Base-by-base conservation (phyloP, 2,888 invertebrate genomes). In the Melanchra persicariae region DNA sequence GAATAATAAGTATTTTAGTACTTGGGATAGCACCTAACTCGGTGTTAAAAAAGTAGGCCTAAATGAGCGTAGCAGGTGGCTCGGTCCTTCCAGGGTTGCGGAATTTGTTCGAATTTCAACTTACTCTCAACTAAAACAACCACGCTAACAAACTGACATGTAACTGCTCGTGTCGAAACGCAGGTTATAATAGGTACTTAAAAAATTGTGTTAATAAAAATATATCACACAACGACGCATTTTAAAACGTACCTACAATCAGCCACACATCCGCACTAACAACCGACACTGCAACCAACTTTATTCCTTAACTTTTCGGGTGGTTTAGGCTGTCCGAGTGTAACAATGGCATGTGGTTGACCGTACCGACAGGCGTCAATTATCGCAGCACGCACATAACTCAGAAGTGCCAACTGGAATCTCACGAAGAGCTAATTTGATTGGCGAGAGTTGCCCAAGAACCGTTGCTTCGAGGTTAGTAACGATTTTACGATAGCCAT, bases 381-480 rank as follows among this genome's bases (percentile, higher is more conserved):
- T 94, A 94, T 88, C 93, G 79, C 70, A 40, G 47, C 70, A 74
- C 77, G 81, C 87, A 92, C n/a, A n/a, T n/a, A n/a, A n/a, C n/a
- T 30, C 93, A 90, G 93, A 89, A 79, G 88, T 90, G 91, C 89
- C 87, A 94, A 94, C 90, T 89, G 88, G 76, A 78, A 74, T 73
- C 90, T 91, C 94, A 94, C 94, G 94, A 87, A 85, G 77, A 83
- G 88, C 93, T 94, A 93, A 94, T 94, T 93, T 93, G 93, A 92
- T 91, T 92, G 93, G 89, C 93, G 89, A 87, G 77, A 47, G 87
- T 90, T 87, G 77, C 88, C 81, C 91, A 92, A 93, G 91, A 90
- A 67, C 92, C 88, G 92, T 91, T 92, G 90, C 34, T 73, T 80
- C 68, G 62, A 74, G 69, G 62, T 52, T 68, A 78, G 47, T 70